Conservation (phyloP, 2,797 vertebrate genomes). For the Paedocypris micromegethes region DNA sequence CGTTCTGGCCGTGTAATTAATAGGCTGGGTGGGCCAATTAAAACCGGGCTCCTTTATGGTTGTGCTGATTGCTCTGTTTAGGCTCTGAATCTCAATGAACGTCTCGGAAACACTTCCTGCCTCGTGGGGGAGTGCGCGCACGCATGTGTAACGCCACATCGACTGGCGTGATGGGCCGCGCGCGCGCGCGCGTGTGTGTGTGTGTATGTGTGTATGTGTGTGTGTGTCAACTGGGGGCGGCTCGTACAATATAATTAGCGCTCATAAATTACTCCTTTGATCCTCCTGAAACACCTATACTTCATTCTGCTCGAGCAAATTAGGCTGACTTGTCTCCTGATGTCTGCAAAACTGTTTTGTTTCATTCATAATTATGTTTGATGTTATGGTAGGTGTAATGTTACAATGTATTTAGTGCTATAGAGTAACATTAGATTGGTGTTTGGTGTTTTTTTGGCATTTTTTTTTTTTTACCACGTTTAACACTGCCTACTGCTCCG, state of each 20-base stretch:
- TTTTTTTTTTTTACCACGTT: no score
- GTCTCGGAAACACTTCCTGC: constrained; percentile 46
- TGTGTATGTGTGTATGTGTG: no score
- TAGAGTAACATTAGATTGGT: no score
- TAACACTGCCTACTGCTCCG: no score
- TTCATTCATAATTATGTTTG: no score
- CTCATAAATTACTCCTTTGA: constrained; percentile 45
- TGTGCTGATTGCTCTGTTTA: constrained; percentile 70
- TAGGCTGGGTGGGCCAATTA: constrained; percentile 68
- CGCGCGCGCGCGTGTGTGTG: constrained; percentile 22
- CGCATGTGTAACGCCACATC: constrained; percentile 24
- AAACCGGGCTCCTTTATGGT: constrained; percentile 64
- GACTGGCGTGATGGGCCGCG: constrained; percentile 25
- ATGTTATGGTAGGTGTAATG: no score
- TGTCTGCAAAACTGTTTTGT: no score
- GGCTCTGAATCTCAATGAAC: constrained; percentile 59
- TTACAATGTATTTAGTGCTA: no score
- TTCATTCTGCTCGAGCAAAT: constrained; percentile 20
- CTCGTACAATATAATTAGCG: constrained; percentile 39
- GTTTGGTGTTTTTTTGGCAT: no score
- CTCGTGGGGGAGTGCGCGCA: constrained; percentile 35
- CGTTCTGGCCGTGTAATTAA: constrained; percentile 66
- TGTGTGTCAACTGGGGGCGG: constrained; percentile 24
- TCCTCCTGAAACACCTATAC: constrained; percentile 36
- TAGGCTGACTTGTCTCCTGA: no score